phyloP scores from a whole-genome alignment of 2,888 invertebrate species.

The Pseudeuparius sepicola region DNA sequence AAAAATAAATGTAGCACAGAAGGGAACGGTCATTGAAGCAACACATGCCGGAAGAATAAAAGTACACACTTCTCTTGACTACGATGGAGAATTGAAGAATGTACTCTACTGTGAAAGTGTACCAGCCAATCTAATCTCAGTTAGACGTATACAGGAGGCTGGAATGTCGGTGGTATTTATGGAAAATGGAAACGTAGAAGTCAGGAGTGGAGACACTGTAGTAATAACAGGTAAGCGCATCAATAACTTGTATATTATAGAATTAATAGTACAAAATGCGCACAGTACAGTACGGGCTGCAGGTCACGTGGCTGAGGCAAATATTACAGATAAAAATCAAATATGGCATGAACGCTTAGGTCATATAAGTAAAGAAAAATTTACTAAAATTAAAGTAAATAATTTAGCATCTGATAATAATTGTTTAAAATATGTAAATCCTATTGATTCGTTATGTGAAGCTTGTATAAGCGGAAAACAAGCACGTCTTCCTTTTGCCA shows the following conservation, averaged over 20 bases:
- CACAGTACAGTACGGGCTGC: no score
- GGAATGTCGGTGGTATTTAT: conserved; percentile 17
- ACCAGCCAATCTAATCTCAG: conserved; percentile 26
- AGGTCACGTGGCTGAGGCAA: no score
- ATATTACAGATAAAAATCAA: no score
- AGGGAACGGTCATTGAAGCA: conserved; percentile 5
- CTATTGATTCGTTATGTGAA: no score
- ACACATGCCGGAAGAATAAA: no score
- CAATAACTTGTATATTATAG: conserved; percentile 11
- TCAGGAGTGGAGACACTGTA: conserved; percentile 11
- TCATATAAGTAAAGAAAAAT: no score
- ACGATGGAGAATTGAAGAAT: conserved; percentile 14
- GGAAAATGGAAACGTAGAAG: conserved; percentile 12
- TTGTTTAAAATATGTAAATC: no score
- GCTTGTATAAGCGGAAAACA: no score
- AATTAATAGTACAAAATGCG: conserved; percentile 12
- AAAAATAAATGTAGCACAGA: conserved; percentile 11
- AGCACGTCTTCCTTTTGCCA: no score
- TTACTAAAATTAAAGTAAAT: no score
- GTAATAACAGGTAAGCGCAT: conserved; percentile 15
- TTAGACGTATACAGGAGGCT: conserved; percentile 16
- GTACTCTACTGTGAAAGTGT: conserved; percentile 28
- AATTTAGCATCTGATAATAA: no score
- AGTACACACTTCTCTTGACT: conserved; percentile 13
- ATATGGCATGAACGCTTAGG: no score